Conservation (phyloP, 2,888 invertebrate genomes). For the Dusona sp. region DNA sequence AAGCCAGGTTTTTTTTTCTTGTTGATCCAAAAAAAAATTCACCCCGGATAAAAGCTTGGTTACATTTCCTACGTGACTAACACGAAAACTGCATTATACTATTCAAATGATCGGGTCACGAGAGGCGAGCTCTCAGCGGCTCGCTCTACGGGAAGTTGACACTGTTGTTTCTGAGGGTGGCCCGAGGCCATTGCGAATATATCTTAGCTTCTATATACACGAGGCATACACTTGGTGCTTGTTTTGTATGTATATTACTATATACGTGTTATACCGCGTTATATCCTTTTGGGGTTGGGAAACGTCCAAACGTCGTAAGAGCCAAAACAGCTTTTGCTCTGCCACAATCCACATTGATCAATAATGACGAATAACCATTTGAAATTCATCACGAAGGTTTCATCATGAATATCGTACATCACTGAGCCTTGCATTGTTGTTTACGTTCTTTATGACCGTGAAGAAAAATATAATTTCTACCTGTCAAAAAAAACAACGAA, state of each 20-base stretch:
- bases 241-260: slow-evolving; percentile 67
- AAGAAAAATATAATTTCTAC: neutral
- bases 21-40: slow-evolving; percentile 1
- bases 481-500: neutral
- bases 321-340: slow-evolving; percentile 20
- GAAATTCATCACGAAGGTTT: neutral
- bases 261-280: neutral
- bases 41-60: slow-evolving; percentile 48
- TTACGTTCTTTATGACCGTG: neutral
- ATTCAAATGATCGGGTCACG: slow-evolving; percentile 80
- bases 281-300: slow-evolving; percentile 72
- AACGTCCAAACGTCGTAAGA: slow-evolving; percentile 36
- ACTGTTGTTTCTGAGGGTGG: slow-evolving; percentile 83
- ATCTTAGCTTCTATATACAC: slow-evolving; percentile 77
- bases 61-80: slow-evolving; percentile 64
- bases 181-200: slow-evolving; percentile 80
- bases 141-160: slow-evolving; percentile 79
- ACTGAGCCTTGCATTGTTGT: neutral
- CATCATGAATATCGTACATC: neutral
- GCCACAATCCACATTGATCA: slow-evolving; percentile 22
- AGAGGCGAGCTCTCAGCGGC: slow-evolving; percentile 47
- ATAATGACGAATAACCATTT: slow-evolving; percentile 23
- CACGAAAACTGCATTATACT: slow-evolving; percentile 82
- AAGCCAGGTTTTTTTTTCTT: neutral
- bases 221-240: slow-evolving; percentile 67